Percentiles rank a stretch among this genome's conserved stretches.
Conservation (phyloP, 1,140 invertebrate genomes). For the Megalopta genalis region DNA sequence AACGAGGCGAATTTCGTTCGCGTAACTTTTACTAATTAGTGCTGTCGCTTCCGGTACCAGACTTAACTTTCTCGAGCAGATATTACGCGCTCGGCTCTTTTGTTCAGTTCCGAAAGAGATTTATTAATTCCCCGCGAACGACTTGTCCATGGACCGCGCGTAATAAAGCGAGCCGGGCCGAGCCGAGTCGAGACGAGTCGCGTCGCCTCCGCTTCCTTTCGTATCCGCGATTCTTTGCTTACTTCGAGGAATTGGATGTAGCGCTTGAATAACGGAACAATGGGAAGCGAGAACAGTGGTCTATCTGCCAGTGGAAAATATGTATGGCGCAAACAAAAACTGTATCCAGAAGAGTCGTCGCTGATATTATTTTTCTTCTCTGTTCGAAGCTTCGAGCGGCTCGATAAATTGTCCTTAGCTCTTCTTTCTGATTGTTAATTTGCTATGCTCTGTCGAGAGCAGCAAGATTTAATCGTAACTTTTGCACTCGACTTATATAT, state of each 20-base stretch:
- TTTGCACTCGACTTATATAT: too few relatives aligned
- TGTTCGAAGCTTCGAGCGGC: too few relatives aligned
- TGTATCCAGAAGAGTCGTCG: too few relatives aligned
- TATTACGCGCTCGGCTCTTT: conserved; percentile 7
- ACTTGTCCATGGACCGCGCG: conserved; percentile 3
- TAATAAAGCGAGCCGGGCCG: conserved; percentile 1
- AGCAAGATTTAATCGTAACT: too few relatives aligned
- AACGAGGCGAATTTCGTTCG: conserved; percentile 25
- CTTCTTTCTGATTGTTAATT: too few relatives aligned
- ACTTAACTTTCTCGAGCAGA: conserved; percentile 21
- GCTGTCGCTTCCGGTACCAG: conserved; percentile 20
- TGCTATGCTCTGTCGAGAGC: too few relatives aligned
- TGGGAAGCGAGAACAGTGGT: not conserved
- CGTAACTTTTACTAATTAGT: conserved; percentile 28
- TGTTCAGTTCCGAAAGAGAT: conserved; percentile 6
- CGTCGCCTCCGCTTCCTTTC: not conserved
- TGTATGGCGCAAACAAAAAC: too few relatives aligned
- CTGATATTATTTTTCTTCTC: too few relatives aligned
- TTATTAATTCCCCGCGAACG: conserved; percentile 33
- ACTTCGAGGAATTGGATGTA: not conserved
- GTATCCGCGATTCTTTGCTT: not conserved
- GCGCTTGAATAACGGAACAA: not conserved
- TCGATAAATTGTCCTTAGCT: too few relatives aligned
- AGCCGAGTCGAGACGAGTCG: too few relatives aligned
- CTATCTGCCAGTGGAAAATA: too few relatives aligned